These are phyloP conservation scores for Himantopus leucocephalus DNA, from an alignment of 2,113 vertebrate species.

Conservation along the genomic window DNA sequence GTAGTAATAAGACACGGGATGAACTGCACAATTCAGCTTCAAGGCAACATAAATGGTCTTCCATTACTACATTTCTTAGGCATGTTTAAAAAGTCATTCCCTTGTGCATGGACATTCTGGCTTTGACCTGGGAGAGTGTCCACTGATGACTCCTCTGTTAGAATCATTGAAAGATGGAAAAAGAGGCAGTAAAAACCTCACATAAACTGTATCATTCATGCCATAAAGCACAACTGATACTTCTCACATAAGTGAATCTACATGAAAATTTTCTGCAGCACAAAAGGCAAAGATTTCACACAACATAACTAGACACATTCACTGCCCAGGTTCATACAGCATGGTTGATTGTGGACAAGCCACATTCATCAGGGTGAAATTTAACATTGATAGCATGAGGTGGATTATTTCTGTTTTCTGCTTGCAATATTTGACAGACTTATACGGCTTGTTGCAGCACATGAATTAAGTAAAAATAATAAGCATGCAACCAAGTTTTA, in stretches of 20 bases:
- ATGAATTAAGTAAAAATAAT: background rate
- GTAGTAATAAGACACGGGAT: background rate
- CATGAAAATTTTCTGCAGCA: background rate
- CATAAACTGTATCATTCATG: accelerated
- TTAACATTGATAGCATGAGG: background rate
- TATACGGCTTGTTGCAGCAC: background rate
- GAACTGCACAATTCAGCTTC: background rate
- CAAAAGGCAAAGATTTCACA: background rate
- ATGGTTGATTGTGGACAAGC: background rate
- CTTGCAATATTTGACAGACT: background rate
- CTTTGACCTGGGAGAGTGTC: background rate
- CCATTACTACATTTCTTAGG: background rate
- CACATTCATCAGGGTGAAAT: background rate
- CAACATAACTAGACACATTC: background rate
- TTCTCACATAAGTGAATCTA: background rate
- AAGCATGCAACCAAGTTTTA: background rate
- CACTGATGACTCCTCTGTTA: background rate
- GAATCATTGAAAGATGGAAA: background rate
- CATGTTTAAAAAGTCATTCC: background rate
- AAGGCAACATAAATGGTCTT: background rate
- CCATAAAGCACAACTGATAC: background rate
- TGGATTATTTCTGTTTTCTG: background rate
- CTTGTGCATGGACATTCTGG: background rate
- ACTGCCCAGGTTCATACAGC: background rate
- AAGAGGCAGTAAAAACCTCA: background rate